A percentile compares a stretch with the other conserved stretches of the same genome.
Evolutionary conservation across 2,888 invertebrate species (phyloP).

Genomic region (Netelia fuscicornis): DNA sequence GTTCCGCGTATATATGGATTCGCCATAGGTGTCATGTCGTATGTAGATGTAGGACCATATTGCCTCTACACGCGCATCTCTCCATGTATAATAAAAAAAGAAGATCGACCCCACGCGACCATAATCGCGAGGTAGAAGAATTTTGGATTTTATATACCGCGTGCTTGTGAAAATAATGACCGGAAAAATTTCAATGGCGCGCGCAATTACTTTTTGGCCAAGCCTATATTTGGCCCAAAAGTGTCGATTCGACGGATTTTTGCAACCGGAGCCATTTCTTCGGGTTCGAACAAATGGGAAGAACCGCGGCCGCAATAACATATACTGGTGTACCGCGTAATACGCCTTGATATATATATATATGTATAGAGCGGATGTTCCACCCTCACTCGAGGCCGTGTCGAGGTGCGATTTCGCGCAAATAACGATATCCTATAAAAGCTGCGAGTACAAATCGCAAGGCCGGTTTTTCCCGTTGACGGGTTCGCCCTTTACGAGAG

Average conservation of each 20-base stretch:
- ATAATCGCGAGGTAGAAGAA: too few species aligned
- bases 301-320: neutral
- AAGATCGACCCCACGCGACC: too few species aligned
- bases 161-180: too few species aligned
- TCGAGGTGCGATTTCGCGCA: conserved; percentile 72
- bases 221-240: too few species aligned
- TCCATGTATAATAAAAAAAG: too few species aligned
- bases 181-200: too few species aligned
- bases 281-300: neutral
- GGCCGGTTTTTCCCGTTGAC: conserved; percentile 47
- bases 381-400: conserved; percentile 32
- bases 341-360: neutral
- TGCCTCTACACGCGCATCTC: too few species aligned
- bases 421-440: conserved; percentile 77
- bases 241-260: neutral
- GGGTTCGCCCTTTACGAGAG: conserved; percentile 1
- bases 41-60: neutral
- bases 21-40: neutral
- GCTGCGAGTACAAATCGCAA: conserved; percentile 72
- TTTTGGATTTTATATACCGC: too few species aligned
- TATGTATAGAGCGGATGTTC: neutral
- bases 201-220: too few species aligned
- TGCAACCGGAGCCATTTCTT: too few species aligned
- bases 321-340: neutral
- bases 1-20: conserved; percentile 8